phyloP scores from a whole-genome alignment of 2,113 vertebrate genomes.

The Pollachius pollachius region DNA sequence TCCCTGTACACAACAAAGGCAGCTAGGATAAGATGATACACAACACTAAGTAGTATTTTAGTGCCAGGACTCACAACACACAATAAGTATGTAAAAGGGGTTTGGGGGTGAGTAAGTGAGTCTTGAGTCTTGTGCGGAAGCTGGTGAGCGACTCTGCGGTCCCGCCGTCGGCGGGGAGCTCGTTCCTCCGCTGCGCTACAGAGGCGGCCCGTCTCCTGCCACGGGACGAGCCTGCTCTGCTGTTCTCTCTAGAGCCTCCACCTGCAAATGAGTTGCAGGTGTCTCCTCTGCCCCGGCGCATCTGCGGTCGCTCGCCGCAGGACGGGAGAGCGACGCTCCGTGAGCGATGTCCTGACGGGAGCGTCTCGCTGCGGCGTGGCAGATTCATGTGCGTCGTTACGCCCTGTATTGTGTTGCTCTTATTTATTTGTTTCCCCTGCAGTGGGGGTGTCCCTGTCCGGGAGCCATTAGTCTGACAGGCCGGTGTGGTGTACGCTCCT shows the following conservation, averaged over 20 bases:
- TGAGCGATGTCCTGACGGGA: not conserved
- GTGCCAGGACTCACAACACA: too few species aligned
- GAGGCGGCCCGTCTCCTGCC: too few species aligned
- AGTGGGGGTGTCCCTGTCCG: constrained; percentile 30
- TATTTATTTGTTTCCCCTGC: constrained; percentile 62
- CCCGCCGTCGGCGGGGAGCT: too few species aligned
- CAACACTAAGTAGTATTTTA: too few species aligned
- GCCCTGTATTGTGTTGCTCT: constrained; percentile 9
- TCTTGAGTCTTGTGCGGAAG: too few species aligned
- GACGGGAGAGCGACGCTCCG: not conserved
- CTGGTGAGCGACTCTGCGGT: too few species aligned
- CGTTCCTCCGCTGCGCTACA: too few species aligned
- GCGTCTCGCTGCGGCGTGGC: constrained; percentile 18
- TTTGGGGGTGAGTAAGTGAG: too few species aligned
- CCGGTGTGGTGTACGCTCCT: constrained; percentile 58
- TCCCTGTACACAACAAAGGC: too few species aligned
- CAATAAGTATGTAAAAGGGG: too few species aligned
- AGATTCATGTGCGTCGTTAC: constrained; percentile 64
- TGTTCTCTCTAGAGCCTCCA: not conserved
- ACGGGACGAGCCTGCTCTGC: too few species aligned
- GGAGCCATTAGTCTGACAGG: constrained; percentile 43
- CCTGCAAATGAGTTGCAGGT: not conserved
- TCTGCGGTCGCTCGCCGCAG: not conserved
- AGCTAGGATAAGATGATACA: too few species aligned
- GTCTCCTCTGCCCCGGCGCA: not conserved